Base-by-base conservation (phyloP, 2,113 vertebrate genomes). In the Notothenia coriiceps region DNA sequence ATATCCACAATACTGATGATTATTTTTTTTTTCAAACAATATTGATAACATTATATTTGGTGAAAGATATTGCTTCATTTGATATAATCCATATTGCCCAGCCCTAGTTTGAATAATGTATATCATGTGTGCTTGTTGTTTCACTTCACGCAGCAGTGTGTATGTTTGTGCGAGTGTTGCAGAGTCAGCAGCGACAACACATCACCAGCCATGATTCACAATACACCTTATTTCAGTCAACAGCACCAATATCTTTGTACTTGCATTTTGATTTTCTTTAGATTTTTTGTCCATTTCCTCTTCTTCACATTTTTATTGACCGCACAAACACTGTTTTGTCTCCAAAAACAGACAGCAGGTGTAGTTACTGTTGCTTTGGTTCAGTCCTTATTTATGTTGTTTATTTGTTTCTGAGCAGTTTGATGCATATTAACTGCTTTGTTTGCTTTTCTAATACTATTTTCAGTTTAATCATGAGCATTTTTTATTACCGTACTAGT, bases 91-190 rank as follows among this genome's bases (percentile, higher is more conserved):
- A 7, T 40, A 40, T 40, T 40, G 5, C 35, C 35, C 35, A 40
- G 35, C 6, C 35, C 7, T 40, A 40, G 29, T 40, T 40, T 40
- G 35, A 2, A 1, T 40, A 6, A 40, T 5, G 5, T 40, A 18
- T 18, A 44, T 5, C 4, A 11, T 0, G 12, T 63, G 64, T 57
- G 13, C n/a, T 70, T 52, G 61, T 77, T 49, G 13, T 74, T 49
- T 54, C 13, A 29, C 29, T 2, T 55, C 22, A 51, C 51, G 69
- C 56, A 60, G 33, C 33, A 29, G 44, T 29, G 59, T 33, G 56
- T 73, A 63, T 60, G 60, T 72, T 25, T 44, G 68, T 66, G 54
- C 2, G 65, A 60, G 46, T 57, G 72, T 47, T 47, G 46, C 46
- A 33, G 33, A 20, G 20, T n/a, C 2, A 14, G 13, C 22, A 33